Percentiles rank a stretch among this genome's conserved stretches.
These are phyloP conservation scores for Puma concolor DNA, from an alignment of 2,113 vertebrate genomes.

Conservation along the genomic window DNA sequence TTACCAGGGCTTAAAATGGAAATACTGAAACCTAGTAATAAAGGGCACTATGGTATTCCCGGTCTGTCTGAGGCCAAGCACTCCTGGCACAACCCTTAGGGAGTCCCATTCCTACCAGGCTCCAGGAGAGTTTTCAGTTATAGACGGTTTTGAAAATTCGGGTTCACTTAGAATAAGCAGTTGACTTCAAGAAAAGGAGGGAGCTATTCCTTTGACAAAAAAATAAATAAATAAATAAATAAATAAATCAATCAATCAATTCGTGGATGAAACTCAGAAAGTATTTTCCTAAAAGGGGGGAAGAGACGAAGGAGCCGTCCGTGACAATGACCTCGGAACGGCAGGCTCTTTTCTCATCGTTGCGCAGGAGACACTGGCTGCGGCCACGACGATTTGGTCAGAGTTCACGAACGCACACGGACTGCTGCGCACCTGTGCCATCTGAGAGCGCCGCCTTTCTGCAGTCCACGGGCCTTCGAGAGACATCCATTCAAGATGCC, in stretches of 20 bases:
- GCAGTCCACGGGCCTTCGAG: neutral
- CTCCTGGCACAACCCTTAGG: conserved; percentile 59
- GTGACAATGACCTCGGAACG: neutral
- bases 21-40: conserved; percentile 69
- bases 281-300: neutral
- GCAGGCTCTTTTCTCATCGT: neutral
- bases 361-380: rapidly evolving
- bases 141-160: conserved; percentile 46
- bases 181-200: conserved; percentile 32
- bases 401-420: neutral
- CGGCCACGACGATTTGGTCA: neutral
- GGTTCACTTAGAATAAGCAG: conserved; percentile 53
- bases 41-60: conserved; percentile 64
- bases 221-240: neutral
- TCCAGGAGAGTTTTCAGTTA: conserved; percentile 47
- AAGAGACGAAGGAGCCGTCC: neutral
- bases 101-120: conserved; percentile 29
- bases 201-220: conserved; percentile 35
- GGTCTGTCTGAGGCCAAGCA: conserved; percentile 1
- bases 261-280: neutral
- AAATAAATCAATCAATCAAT: neutral
- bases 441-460: neutral
- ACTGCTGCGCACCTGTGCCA: neutral
- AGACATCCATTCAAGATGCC: neutral
- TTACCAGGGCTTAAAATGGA: conserved; percentile 76